A percentile compares a stretch with the other conserved stretches of the same genome.
phyloP scores from a whole-genome alignment of 2,113 vertebrate species.

The Archocentrus centrarchus region DNA sequence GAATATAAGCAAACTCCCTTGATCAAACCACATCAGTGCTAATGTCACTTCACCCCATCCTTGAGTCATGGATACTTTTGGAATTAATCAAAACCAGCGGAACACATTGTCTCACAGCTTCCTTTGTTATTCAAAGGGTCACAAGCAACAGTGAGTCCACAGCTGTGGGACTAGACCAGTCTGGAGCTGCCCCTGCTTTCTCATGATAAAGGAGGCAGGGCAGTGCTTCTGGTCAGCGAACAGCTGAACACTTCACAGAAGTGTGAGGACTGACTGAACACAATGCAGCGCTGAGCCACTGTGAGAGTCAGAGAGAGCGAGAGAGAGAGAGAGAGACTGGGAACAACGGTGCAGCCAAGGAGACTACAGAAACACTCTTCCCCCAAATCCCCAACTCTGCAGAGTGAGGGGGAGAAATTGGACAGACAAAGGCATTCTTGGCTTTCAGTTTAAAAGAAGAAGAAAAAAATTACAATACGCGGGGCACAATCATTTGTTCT shows the following conservation, averaged over 20 bases:
- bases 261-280: conserved; percentile 26
- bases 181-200: conserved; percentile 59
- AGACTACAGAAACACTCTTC: conserved; percentile 72
- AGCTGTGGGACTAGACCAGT: conserved; percentile 52
- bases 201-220: conserved; percentile 67
- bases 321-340: conserved; percentile 36
- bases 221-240: conserved; percentile 36
- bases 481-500: conserved; percentile 44
- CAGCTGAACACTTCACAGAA: conserved; percentile 47
- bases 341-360: conserved; percentile 73
- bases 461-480: conserved; percentile 47
- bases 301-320: conserved; percentile 28
- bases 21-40: conserved; percentile 30
- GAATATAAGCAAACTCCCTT: conserved; percentile 1
- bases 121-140: conserved; percentile 70
- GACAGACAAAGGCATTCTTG: conserved; percentile 79
- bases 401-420: conserved; percentile 23
- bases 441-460: conserved; percentile 64
- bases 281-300: conserved; percentile 44
- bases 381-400: conserved; percentile 62
- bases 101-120: conserved; percentile 56
- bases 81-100: conserved; percentile 25
- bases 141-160: not conserved
- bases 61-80: conserved; percentile 54
- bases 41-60: conserved; percentile 41